A percentile compares a stretch with the other conserved stretches of the same genome.
phyloP scores from a whole-genome alignment of 1,140 invertebrate genomes.

The Geopemphigus sp. region DNA sequence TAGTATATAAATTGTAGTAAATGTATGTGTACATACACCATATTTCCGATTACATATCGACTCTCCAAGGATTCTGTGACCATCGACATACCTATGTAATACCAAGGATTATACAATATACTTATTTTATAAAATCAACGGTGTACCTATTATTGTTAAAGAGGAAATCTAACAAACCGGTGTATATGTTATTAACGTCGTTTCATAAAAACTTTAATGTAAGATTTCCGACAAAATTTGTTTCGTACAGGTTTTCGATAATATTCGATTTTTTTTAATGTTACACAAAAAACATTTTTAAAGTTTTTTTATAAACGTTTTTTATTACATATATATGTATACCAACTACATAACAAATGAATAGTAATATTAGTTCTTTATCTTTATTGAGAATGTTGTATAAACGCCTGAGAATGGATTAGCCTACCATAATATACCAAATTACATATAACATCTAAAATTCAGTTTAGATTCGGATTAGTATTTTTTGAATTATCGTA shows the following conservation, averaged over 20 bases:
- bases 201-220: background rate
- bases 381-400: background rate
- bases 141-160: background rate
- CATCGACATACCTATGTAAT: background rate
- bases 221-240: background rate
- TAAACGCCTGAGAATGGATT: background rate
- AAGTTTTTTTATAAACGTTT: too few species aligned
- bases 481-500: background rate
- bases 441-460: background rate
- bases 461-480: background rate
- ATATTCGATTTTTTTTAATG: background rate
- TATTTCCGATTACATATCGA: background rate
- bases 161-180: background rate
- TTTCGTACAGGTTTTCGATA: too few species aligned
- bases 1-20: background rate
- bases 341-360: background rate
- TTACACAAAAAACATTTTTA: too few species aligned
- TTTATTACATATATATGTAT: too few species aligned
- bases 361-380: background rate
- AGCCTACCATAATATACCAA: too few species aligned
- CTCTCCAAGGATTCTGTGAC: constrained; percentile 21
- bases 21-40: background rate
- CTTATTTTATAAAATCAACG: too few species aligned
- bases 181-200: background rate
- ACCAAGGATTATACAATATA: too few species aligned